Conservation (phyloP, 1,140 invertebrate species). For the Drosophila erecta region DNA sequence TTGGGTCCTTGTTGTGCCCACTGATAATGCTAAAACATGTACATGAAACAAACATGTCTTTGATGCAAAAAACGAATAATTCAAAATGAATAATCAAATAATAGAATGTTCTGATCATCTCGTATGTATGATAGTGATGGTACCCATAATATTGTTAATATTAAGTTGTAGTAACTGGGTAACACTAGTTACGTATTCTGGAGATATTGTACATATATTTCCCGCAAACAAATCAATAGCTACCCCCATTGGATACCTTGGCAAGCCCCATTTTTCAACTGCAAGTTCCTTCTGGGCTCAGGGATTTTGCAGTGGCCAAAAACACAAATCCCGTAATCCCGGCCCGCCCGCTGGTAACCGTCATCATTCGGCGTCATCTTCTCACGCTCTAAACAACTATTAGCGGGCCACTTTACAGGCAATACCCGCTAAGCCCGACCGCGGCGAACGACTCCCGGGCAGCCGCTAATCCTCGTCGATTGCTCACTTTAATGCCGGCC, state of each 20-base stretch:
- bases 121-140: no score
- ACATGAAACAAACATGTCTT: no score
- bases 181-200: not conserved
- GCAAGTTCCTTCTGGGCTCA: not conserved
- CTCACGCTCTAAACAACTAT: conserved; percentile 72
- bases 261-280: not conserved
- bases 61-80: no score
- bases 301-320: not conserved
- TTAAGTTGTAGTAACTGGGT: not conserved
- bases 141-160: not conserved
- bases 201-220: not conserved
- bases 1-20: no score
- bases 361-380: conserved; percentile 30
- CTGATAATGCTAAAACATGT: no score
- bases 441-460: conserved; percentile 35
- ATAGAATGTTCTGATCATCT: not conserved
- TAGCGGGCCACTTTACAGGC: conserved; percentile 72
- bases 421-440: conserved; percentile 67
- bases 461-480: conserved; percentile 74
- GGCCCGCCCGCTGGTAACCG: not conserved
- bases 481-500: conserved; percentile 77
- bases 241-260: not conserved
- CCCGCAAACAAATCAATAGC: not conserved
- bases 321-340: conserved; percentile 16
- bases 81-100: no score